Evolutionary conservation across 2,888 invertebrate genomes (phyloP).

Genomic region (Rhingia campestris): DNA sequence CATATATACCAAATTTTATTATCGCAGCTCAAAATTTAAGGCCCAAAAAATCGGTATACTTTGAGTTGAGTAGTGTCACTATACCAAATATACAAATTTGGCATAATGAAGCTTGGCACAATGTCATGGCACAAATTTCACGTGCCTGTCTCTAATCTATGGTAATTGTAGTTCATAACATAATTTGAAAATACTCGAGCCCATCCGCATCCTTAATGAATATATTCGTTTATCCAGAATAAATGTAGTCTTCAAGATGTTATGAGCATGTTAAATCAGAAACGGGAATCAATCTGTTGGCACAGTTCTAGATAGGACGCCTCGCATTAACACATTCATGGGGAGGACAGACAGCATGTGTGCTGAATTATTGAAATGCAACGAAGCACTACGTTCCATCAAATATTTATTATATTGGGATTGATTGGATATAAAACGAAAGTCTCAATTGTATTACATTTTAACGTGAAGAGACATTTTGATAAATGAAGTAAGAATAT

Average conservation of each 20-base stretch:
- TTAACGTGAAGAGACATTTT: constrained; percentile 39
- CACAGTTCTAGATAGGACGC: constrained; percentile 7
- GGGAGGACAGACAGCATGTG: neutral
- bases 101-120: too few relatives aligned
- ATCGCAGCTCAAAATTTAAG: too few relatives aligned
- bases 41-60: too few relatives aligned
- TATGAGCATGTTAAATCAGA: constrained; percentile 17
- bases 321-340: constrained; percentile 1
- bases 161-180: neutral
- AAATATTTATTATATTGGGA: constrained; percentile 51
- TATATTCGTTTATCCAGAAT: constrained; percentile 51
- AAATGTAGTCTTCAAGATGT: constrained; percentile 38
- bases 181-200: neutral
- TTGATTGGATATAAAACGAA: constrained; percentile 62
- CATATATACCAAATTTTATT: too few relatives aligned
- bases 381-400: constrained; percentile 36
- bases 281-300: constrained; percentile 20
- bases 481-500: constrained; percentile 43
- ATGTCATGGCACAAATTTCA: too few relatives aligned
- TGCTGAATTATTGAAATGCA: constrained; percentile 60
- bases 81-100: too few relatives aligned
- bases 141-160: too few relatives aligned
- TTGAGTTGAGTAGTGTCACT: too few relatives aligned
- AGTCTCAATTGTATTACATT: constrained; percentile 51
- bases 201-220: neutral